Evolutionary conservation across 2,113 vertebrate genomes (phyloP).

Genomic region (Daubentonia madagascariensis): DNA sequence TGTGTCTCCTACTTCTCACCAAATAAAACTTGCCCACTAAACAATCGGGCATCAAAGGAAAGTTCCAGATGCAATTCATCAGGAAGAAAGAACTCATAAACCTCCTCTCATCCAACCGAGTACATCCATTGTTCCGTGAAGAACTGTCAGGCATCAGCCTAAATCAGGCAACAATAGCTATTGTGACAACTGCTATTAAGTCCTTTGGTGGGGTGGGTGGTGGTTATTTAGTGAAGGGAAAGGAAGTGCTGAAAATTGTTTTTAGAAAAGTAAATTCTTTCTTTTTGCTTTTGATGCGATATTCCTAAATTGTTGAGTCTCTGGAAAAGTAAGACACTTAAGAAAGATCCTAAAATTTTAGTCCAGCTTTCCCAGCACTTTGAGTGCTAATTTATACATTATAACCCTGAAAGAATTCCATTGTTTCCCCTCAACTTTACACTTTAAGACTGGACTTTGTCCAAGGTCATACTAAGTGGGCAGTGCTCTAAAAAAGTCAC

Average conservation of each 20-base stretch:
- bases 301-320: background rate
- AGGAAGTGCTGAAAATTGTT: constrained; percentile 2
- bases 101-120: background rate
- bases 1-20: background rate
- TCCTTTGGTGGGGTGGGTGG: background rate
- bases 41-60: background rate
- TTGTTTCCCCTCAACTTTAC: constrained; percentile 53
- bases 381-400: constrained; percentile 21
- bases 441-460: background rate
- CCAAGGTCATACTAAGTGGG: constrained; percentile 39
- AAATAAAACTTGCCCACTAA: background rate
- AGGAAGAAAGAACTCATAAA: constrained; percentile 29
- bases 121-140: background rate
- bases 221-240: background rate
- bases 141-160: background rate
- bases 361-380: background rate
- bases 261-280: constrained; percentile 17
- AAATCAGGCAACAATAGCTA: background rate
- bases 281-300: background rate
- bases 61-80: background rate
- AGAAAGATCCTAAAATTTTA: background rate
- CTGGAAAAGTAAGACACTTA: constrained; percentile 16
- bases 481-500: constrained; percentile 20
- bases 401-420: constrained; percentile 61
- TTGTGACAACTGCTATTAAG: background rate